phyloP scores from a whole-genome alignment of 2,113 vertebrate genomes.

The Gobius niger region DNA sequence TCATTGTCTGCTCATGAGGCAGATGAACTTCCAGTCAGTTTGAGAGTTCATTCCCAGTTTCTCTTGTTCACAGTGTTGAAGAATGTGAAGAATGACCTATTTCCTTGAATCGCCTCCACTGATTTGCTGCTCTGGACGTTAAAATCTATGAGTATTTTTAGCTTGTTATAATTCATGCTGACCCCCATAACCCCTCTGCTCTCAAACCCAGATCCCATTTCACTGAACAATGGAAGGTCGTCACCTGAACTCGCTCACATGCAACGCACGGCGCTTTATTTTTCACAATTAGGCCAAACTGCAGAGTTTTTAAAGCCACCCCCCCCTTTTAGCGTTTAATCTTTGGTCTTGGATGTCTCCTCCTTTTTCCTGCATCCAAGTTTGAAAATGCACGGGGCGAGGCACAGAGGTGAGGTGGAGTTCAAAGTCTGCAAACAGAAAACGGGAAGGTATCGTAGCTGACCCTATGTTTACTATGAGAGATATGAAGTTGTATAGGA shows the following conservation, averaged over 20 bases:
- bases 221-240: constrained; percentile 45
- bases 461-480: constrained; percentile 46
- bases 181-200: constrained; percentile 12
- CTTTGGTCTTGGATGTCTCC: constrained; percentile 40
- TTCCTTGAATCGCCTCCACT: constrained; percentile 2
- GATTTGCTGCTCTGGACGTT: neutral
- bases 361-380: constrained; percentile 72
- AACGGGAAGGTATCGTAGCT: constrained; percentile 63
- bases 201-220: constrained; percentile 12
- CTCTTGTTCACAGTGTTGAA: constrained; percentile 5
- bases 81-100: constrained; percentile 1
- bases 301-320: constrained; percentile 8
- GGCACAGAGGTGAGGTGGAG: constrained; percentile 73
- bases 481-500: constrained; percentile 54
- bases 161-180: neutral
- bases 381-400: constrained; percentile 60
- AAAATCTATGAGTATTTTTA: constrained; percentile 11
- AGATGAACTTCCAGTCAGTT: neutral
- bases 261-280: constrained; percentile 6
- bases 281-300: constrained; percentile 10
- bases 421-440: constrained; percentile 72
- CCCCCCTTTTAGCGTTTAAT: neutral
- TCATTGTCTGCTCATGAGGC: neutral
- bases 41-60: neutral
- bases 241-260: constrained; percentile 12